Percentiles rank a stretch among this genome's conserved stretches.
phyloP scores from a whole-genome alignment of 2,113 vertebrate genomes.

The Mesocricetus auratus region DNA sequence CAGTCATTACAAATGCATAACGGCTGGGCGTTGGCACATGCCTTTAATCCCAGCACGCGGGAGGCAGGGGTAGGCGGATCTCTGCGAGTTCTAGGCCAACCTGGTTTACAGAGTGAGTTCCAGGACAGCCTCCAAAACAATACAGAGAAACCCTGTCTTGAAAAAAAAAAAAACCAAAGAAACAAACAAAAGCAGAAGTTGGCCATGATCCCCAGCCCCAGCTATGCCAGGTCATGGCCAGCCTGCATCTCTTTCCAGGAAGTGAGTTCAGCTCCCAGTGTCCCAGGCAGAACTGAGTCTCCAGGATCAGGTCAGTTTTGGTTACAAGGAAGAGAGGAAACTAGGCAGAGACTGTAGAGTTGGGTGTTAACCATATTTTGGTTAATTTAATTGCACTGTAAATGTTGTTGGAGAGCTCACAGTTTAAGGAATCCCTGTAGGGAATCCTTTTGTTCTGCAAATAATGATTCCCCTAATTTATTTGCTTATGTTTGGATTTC shows the following conservation, averaged over 20 bases:
- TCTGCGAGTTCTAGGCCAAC: no score
- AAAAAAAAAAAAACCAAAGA: no score
- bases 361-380: conserved; percentile 52
- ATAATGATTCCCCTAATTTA: conserved; percentile 74
- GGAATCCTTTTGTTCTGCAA: conserved; percentile 68
- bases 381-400: conserved; percentile 66
- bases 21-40: no score
- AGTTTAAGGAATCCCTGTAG: conserved; percentile 59
- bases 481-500: conserved; percentile 79
- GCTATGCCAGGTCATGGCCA: neutral
- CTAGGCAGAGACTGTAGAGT: neutral
- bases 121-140: no score
- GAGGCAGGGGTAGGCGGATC: no score
- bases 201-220: neutral
- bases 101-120: no score
- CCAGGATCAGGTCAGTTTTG: neutral
- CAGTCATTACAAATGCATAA: no score
- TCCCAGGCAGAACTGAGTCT: neutral
- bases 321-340: neutral
- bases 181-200: neutral
- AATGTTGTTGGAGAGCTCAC: conserved; percentile 25
- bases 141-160: no score
- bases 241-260: neutral
- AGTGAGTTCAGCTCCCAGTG: neutral
- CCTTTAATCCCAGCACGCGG: no score